Conservation (phyloP, 2,113 vertebrate species). For the Cryptomyrus ogoouensis region DNA sequence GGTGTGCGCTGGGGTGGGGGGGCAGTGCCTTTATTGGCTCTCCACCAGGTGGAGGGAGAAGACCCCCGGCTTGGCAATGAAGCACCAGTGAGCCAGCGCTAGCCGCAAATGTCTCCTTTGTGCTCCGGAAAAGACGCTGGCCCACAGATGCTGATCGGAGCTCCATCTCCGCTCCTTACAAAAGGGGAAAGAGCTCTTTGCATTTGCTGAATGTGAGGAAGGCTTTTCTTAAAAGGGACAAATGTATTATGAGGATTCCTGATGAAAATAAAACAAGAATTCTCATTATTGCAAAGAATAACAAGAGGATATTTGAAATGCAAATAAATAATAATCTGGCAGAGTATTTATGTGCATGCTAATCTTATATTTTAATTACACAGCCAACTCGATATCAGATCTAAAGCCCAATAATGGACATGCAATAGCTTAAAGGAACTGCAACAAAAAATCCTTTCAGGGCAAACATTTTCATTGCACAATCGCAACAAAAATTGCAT, state of each 20-base stretch:
- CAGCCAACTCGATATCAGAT: constrained; percentile 15
- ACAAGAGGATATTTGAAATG: constrained; percentile 26
- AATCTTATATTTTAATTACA: constrained; percentile 24
- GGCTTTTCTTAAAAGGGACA: background rate
- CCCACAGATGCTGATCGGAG: background rate
- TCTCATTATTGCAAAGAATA: constrained; percentile 14
- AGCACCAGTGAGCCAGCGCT: background rate
- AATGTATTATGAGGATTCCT: constrained; percentile 3
- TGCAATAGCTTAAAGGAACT: constrained; percentile 12
- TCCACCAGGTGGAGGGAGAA: background rate
- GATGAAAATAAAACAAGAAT: constrained; percentile 4
- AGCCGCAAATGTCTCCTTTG: background rate
- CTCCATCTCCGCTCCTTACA: background rate
- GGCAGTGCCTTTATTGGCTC: background rate
- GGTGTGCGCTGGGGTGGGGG: background rate
- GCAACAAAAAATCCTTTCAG: constrained; percentile 17
- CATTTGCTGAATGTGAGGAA: background rate
- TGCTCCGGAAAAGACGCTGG: background rate
- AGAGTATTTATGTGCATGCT: constrained; percentile 14
- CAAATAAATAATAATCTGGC: constrained; percentile 13
- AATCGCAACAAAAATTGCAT: constrained; percentile 18
- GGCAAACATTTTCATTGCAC: constrained; percentile 12
- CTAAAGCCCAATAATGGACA: constrained; percentile 16
- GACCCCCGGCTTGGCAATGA: background rate
- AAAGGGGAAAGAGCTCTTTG: background rate